Percentiles rank a stretch among this genome's conserved stretches.
phyloP scores from a whole-genome alignment of 2,888 invertebrate genomes.

The Halictus ligatus region DNA sequence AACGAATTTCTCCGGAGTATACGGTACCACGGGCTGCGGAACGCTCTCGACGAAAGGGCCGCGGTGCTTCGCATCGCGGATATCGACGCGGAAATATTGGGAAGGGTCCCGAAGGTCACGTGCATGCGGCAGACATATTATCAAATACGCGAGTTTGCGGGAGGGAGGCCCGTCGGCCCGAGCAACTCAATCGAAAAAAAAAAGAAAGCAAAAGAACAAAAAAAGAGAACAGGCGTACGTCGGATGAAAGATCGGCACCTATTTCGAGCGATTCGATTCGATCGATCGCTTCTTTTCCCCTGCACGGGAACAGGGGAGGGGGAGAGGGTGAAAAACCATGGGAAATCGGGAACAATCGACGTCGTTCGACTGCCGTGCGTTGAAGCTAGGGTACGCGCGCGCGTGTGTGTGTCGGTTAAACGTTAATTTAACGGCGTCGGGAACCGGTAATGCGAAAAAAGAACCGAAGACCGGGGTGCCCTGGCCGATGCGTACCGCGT shows the following conservation, averaged over 20 bases:
- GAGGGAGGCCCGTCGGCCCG: background rate
- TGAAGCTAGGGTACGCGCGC: background rate
- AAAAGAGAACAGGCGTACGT: background rate
- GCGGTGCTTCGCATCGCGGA: background rate
- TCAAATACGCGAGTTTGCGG: background rate
- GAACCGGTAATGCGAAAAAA: slow-evolving; percentile 22
- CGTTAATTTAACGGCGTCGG: slow-evolving; percentile 32
- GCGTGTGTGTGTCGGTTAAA: background rate
- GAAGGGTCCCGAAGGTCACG: background rate
- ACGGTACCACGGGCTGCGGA: background rate
- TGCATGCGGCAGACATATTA: background rate
- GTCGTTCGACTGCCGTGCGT: background rate
- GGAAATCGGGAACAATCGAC: slow-evolving; percentile 5
- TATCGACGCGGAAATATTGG: background rate
- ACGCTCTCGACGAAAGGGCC: background rate
- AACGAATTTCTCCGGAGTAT: background rate
- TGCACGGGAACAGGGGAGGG: background rate
- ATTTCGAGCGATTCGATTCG: background rate
- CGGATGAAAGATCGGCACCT: background rate
- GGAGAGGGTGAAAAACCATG: background rate
- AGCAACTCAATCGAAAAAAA: background rate
- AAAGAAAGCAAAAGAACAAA: background rate
- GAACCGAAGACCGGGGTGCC: background rate
- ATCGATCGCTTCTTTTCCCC: background rate
- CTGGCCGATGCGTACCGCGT: background rate